Conservation (phyloP, 1,140 invertebrate species). For the Trialeurodes vaporariorum region DNA sequence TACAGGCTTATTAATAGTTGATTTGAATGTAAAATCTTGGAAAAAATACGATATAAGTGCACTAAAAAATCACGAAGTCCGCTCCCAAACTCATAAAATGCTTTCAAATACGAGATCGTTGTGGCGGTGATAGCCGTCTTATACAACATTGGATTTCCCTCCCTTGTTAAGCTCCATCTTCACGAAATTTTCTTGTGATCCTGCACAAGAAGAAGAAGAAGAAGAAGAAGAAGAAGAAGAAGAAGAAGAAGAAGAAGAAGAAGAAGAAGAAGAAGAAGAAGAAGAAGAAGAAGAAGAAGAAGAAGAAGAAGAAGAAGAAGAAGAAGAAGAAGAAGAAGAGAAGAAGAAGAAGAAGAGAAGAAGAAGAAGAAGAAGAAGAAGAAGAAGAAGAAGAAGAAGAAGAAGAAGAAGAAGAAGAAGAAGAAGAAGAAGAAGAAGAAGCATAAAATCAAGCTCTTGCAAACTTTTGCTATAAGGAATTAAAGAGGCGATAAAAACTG, state of each 20-base stretch:
- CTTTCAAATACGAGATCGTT: too few relatives aligned
- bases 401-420: constrained; percentile 14
- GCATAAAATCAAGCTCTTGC: too few relatives aligned
- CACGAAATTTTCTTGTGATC: not conserved
- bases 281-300: constrained; percentile 5
- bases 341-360: constrained; percentile 1
- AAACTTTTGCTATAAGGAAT: too few relatives aligned
- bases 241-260: not conserved
- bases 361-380: constrained; percentile 9
- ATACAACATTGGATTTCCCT: too few relatives aligned
- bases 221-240: constrained; percentile 13
- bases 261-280: constrained; percentile 13
- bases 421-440: constrained; percentile 14
- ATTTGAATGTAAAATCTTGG: too few relatives aligned
- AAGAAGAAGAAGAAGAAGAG: constrained; percentile 8
- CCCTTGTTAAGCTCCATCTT: too few relatives aligned
- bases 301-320: not conserved
- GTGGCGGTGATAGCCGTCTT: too few relatives aligned
- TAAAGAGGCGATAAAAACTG: too few relatives aligned
- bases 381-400: constrained; percentile 14
- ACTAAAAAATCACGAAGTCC: too few relatives aligned
- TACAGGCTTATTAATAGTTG: too few relatives aligned
- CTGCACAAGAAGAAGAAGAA: constrained; percentile 13
- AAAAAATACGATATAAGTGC: too few relatives aligned
- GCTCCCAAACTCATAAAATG: too few relatives aligned